phyloP scores from a whole-genome alignment of 2,888 invertebrate genomes.

The Copidosoma aretas region DNA sequence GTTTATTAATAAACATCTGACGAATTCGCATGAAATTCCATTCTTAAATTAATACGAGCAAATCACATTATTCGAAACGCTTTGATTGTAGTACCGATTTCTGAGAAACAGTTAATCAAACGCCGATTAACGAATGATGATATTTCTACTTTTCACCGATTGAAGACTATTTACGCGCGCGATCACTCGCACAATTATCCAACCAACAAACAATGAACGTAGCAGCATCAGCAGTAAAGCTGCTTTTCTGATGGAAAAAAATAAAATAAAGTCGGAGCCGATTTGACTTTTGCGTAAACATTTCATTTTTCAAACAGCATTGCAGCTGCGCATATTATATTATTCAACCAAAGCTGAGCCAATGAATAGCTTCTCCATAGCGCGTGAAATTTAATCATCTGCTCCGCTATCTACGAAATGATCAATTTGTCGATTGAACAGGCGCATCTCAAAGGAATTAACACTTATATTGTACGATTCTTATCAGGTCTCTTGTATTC shows the following conservation, averaged over 20 bases:
- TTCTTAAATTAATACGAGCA: background rate
- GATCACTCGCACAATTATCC: background rate
- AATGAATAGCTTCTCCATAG: constrained; percentile 17
- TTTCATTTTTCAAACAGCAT: constrained; percentile 18
- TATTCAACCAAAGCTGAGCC: background rate
- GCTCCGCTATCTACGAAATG: constrained; percentile 14
- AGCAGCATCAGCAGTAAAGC: too few species aligned
- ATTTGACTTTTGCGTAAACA: constrained; percentile 23
- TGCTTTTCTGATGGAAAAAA: background rate
- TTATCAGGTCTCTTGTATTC: constrained; percentile 21
- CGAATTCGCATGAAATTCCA: background rate
- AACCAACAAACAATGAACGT: too few species aligned
- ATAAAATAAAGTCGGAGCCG: background rate
- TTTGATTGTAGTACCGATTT: background rate
- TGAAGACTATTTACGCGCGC: background rate
- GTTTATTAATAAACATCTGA: background rate
- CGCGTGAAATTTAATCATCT: constrained; percentile 27
- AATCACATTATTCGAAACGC: background rate
- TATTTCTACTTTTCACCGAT: constrained; percentile 9
- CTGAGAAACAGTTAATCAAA: constrained; percentile 4
- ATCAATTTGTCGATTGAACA: constrained; percentile 17
- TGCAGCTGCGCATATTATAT: background rate
- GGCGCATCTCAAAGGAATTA: constrained; percentile 4
- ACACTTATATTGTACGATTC: constrained; percentile 12
- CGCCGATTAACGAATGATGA: background rate